A percentile compares a stretch with the other conserved stretches of the same genome.
phyloP scores from a whole-genome alignment of 2,888 invertebrate genomes.

The Lypha dubia region DNA sequence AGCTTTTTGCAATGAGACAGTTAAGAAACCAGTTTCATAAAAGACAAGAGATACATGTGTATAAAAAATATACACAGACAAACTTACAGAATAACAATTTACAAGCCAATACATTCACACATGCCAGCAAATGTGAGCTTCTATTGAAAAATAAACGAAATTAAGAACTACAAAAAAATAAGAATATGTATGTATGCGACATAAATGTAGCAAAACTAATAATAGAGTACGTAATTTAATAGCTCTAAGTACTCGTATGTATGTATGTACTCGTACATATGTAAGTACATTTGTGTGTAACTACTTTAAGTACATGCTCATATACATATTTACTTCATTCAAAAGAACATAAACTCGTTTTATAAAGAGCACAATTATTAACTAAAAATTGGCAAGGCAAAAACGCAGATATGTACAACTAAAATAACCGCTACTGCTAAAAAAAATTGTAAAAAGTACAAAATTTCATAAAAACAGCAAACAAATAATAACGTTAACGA shows the following conservation, averaged over 20 bases:
- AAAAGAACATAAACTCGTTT: slow-evolving; percentile 67
- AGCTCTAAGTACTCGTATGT: neutral
- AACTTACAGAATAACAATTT: slow-evolving; percentile 38
- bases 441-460: slow-evolving; percentile 15
- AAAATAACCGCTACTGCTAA: slow-evolving; percentile 51
- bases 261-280: neutral
- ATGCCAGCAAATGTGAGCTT: slow-evolving; percentile 6
- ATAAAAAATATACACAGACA: slow-evolving; percentile 3
- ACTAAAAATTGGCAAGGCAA: slow-evolving; percentile 1
- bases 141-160: slow-evolving; percentile 6
- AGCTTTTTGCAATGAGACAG: slow-evolving; percentile 66
- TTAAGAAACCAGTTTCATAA: slow-evolving; percentile 67
- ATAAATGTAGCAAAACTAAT: slow-evolving; percentile 62
- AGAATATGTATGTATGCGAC: slow-evolving; percentile 43
- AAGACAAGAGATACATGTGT: slow-evolving; percentile 39
- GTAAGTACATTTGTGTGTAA: neutral
- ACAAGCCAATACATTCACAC: neutral
- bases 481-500: slow-evolving; percentile 24
- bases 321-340: slow-evolving; percentile 14
- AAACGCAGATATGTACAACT: slow-evolving; percentile 38
- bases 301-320: slow-evolving; percentile 9
- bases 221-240: slow-evolving; percentile 52
- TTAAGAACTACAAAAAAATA: slow-evolving; percentile 11
- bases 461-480: slow-evolving; percentile 17
- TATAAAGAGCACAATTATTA: slow-evolving; percentile 30